These are phyloP conservation scores for Aurelia aurita DNA, from an alignment of 30 jellyfish, hydroid and myxozoan species.

Conservation along the genomic window DNA sequence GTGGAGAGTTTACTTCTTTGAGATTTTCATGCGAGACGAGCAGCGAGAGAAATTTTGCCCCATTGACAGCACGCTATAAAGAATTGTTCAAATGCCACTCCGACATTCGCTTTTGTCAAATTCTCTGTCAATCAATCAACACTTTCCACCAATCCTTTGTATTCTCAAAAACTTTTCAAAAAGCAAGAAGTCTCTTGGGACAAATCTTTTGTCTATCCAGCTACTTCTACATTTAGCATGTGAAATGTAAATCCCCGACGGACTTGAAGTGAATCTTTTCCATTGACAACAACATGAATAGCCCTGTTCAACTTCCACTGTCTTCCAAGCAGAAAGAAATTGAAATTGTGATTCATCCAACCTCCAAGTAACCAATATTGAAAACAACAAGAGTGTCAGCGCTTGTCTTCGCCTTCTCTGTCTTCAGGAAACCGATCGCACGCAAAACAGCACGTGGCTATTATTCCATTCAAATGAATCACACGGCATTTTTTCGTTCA, in stretches of 20 bases:
- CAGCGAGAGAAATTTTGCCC: conserved; percentile 58
- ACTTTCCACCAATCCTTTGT: conserved; percentile 65
- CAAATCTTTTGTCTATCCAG: conserved; percentile 20
- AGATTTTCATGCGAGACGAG: conserved; percentile 75
- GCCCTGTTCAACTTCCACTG: conserved; percentile 21
- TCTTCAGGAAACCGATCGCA: conserved; percentile 79
- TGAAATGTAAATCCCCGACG: conserved; percentile 51
- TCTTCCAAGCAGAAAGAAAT: conserved; percentile 4
- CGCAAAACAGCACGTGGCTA: conserved; percentile 85
- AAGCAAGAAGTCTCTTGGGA: conserved; percentile 48
- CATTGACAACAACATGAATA: conserved; percentile 25
- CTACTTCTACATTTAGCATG: conserved; percentile 1
- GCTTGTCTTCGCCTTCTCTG: conserved; percentile 73
- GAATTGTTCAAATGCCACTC: conserved; percentile 76
- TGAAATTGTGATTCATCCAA: conserved; percentile 35
- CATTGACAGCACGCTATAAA: conserved; percentile 76
- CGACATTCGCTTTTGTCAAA: conserved; percentile 73
- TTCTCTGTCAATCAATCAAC: conserved; percentile 81
- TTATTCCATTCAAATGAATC: conserved; percentile 75
- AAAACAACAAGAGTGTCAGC: conserved; percentile 78
- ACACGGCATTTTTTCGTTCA: conserved; percentile 59
- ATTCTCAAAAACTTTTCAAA: conserved; percentile 18
- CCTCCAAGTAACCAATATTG: conserved; percentile 55
- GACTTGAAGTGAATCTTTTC: conserved; percentile 11
- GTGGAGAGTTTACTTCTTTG: conserved; percentile 43